A percentile compares a stretch with the other conserved stretches of the same genome.
Conservation (phyloP, 2,797 vertebrate species). For the Clarias platycephalus region DNA sequence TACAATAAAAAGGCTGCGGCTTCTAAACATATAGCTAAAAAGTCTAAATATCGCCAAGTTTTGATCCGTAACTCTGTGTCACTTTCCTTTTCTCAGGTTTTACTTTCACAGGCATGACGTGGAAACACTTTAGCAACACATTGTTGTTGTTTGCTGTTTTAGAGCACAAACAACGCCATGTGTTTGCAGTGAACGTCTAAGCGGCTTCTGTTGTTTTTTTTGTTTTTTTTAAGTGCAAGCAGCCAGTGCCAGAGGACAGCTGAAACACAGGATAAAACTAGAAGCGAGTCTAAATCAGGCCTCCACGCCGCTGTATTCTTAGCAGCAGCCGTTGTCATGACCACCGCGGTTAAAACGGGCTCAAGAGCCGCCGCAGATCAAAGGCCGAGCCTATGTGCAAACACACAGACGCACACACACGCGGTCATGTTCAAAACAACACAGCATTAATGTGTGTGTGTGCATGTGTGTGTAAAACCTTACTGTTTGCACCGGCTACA, state of each 20-base stretch:
- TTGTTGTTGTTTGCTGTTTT: background rate
- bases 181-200: background rate
- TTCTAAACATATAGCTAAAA: no score
- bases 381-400: slow-evolving; percentile 35
- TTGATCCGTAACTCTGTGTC: background rate
- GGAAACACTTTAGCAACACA: background rate
- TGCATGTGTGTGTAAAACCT: background rate
- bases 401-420: slow-evolving; percentile 8
- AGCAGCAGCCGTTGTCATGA: slow-evolving; percentile 49
- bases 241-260: slow-evolving; percentile 30
- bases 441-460: slow-evolving; percentile 1
- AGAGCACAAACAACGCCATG: background rate
- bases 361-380: slow-evolving; percentile 42
- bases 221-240: background rate
- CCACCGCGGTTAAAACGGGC: slow-evolving; percentile 45
- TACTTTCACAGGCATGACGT: background rate
- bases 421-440: slow-evolving; percentile 26
- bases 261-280: slow-evolving; percentile 38
- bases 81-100: background rate
- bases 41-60: no score
- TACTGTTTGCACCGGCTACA: no score
- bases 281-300: slow-evolving; percentile 40
- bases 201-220: background rate
- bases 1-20: background rate
- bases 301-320: slow-evolving; percentile 41